Evolutionary conservation across 2,888 invertebrate genomes (phyloP).

Genomic region (Malthinus flaveolus): DNA sequence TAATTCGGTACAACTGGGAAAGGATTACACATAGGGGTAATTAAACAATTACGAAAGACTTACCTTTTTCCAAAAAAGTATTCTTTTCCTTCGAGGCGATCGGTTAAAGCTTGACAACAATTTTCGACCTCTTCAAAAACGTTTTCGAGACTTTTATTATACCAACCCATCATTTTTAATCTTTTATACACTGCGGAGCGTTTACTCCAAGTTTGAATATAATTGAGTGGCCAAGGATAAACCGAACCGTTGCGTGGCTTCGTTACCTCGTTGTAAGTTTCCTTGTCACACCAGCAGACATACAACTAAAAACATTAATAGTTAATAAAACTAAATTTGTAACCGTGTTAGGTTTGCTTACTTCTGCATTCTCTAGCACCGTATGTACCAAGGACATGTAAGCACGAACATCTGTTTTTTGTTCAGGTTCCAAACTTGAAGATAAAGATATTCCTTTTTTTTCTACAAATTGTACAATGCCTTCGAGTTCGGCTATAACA

Average conservation of each 20-base stretch:
- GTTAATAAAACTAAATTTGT: neutral
- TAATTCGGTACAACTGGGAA: slow-evolving; percentile 69
- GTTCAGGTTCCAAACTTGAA: slow-evolving; percentile 68
- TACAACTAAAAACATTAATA: slow-evolving; percentile 63
- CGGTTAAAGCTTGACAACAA: slow-evolving; percentile 86
- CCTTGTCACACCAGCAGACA: slow-evolving; percentile 83
- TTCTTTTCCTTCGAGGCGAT: slow-evolving; percentile 75
- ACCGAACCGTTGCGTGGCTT: slow-evolving; percentile 83
- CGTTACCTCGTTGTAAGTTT: slow-evolving; percentile 81
- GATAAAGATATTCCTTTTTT: slow-evolving; percentile 82
- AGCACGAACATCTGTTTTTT: slow-evolving; percentile 90
- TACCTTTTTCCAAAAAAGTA: slow-evolving; percentile 82
- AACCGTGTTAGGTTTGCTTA: slow-evolving; percentile 44
- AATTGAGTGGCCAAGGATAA: slow-evolving; percentile 91
- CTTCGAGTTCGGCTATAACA: slow-evolving; percentile 87
- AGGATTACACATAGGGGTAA: neutral
- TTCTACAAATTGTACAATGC: slow-evolving; percentile 86
- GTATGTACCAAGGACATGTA: slow-evolving; percentile 90
- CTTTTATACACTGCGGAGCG: slow-evolving; percentile 69
- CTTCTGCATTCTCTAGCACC: slow-evolving; percentile 90
- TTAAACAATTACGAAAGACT: slow-evolving; percentile 51
- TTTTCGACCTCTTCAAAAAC: slow-evolving; percentile 78
- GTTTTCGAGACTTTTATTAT: slow-evolving; percentile 75
- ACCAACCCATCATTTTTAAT: slow-evolving; percentile 81
- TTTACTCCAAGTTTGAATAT: slow-evolving; percentile 79